Percentiles rank a stretch among this genome's conserved stretches.
phyloP scores from a whole-genome alignment of 1,140 invertebrate genomes.

The Drosophila kurseongensis region DNA sequence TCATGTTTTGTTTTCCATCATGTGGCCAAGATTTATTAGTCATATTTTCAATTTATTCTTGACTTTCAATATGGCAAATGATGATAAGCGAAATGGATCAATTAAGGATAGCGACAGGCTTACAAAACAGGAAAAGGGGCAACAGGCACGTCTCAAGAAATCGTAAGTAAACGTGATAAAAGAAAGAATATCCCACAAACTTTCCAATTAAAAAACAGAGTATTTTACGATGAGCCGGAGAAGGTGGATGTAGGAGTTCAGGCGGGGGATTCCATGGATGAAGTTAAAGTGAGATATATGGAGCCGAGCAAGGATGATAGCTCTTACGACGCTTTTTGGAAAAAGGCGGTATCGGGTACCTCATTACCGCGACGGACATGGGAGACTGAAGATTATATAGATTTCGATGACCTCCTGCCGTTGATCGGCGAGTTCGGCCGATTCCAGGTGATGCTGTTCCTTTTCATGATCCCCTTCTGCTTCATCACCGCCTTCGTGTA shows the following conservation, averaged over 20 bases:
- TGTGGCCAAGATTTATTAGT: neutral
- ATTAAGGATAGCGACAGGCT: neutral
- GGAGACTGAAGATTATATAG: slow-evolving; percentile 82
- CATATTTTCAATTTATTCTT: neutral
- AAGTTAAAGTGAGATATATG: neutral
- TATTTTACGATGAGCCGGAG: neutral
- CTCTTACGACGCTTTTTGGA: neutral
- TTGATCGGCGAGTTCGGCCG: slow-evolving; percentile 93
- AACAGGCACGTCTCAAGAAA: neutral
- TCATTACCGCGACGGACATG: neutral
- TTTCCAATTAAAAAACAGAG: neutral
- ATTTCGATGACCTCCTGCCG: slow-evolving; percentile 93
- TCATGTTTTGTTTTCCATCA: too few relatives aligned
- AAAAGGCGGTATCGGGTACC: neutral
- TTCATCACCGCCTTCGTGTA: slow-evolving; percentile 93
- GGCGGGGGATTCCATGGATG: neutral
- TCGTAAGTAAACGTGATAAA: slow-evolving; percentile 4
- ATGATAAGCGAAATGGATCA: neutral
- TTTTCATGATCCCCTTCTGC: slow-evolving; percentile 92
- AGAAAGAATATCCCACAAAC: neutral
- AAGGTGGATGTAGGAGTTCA: neutral
- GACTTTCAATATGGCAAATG: slow-evolving; percentile 17
- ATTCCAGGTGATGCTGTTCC: slow-evolving; percentile 93
- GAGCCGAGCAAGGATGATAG: neutral
- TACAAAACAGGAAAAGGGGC: neutral